Conservation (phyloP, 2,797 vertebrate genomes). For the Euthynnus affinis region DNA sequence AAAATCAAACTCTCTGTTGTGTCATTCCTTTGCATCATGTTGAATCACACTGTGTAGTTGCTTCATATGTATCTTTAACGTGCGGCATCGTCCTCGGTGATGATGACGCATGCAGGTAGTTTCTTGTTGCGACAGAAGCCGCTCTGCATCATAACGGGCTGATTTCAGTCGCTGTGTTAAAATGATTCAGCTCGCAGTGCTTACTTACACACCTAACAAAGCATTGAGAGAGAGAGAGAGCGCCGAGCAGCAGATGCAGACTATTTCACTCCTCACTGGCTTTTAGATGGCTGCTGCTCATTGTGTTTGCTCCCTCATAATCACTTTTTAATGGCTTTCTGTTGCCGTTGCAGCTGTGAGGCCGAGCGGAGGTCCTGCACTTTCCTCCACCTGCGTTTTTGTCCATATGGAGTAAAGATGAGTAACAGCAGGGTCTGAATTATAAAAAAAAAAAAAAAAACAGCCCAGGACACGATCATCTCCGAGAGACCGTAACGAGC, state of each 20-base stretch:
- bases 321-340: constrained; percentile 29
- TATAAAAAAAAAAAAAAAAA: too few relatives aligned
- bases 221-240: constrained; percentile 10
- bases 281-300: constrained; percentile 20
- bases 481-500: too few relatives aligned
- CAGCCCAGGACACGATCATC: too few relatives aligned
- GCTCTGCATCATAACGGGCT: neutral
- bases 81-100: too few relatives aligned
- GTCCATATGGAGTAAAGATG: neutral
- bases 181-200: constrained; percentile 1
- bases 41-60: too few relatives aligned
- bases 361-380: constrained; percentile 1
- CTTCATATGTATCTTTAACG: too few relatives aligned
- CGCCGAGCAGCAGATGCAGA: constrained; percentile 33
- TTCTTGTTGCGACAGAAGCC: neutral
- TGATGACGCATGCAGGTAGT: neutral
- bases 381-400: neutral
- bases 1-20: too few relatives aligned
- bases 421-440: neutral
- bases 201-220: constrained; percentile 36
- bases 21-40: too few relatives aligned
- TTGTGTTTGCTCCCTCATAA: constrained; percentile 22
- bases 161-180: neutral
- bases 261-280: constrained; percentile 45
- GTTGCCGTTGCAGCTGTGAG: neutral